Evolutionary conservation across 92 coral and sea anemone species (phyloP).

Genomic region (Palythoa heliodiscus): DNA sequence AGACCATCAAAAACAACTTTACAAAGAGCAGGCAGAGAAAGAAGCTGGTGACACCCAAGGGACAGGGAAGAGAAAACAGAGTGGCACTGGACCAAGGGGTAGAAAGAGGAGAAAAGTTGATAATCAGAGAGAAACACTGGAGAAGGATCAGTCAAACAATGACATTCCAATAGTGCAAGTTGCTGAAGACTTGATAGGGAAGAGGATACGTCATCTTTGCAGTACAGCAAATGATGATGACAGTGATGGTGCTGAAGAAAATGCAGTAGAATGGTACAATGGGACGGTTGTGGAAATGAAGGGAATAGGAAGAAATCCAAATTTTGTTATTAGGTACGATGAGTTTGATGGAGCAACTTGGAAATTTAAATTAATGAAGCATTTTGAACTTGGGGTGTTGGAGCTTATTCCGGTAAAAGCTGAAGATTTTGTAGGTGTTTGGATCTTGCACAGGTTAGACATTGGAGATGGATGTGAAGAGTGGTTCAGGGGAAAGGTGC

Average conservation of each 20-base stretch:
- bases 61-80: slow-evolving; percentile 23
- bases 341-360: slow-evolving; percentile 24
- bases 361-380: slow-evolving; percentile 33
- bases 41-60: slow-evolving; percentile 20
- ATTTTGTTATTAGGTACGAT: slow-evolving; percentile 26
- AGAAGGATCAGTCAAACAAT: slow-evolving; percentile 24
- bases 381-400: slow-evolving; percentile 29
- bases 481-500: slow-evolving; percentile 29
- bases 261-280: slow-evolving; percentile 24
- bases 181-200: slow-evolving; percentile 34
- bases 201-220: slow-evolving; percentile 24
- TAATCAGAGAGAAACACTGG: slow-evolving; percentile 20
- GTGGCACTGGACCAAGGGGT: slow-evolving; percentile 22
- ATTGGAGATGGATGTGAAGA: slow-evolving; percentile 36
- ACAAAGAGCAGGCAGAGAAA: slow-evolving; percentile 24
- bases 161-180: slow-evolving; percentile 27
- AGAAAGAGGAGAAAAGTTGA: slow-evolving; percentile 11
- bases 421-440: slow-evolving; percentile 31
- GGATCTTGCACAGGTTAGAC: slow-evolving; percentile 26
- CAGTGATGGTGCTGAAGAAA: slow-evolving; percentile 25
- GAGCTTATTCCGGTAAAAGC: slow-evolving; percentile 19
- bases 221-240: slow-evolving; percentile 25
- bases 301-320: slow-evolving; percentile 31
- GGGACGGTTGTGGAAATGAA: slow-evolving; percentile 37
- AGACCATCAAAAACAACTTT: slow-evolving; percentile 24